These are phyloP conservation scores for Axis porcinus DNA, from an alignment of 2,113 vertebrate genomes.

Conservation along the genomic window DNA sequence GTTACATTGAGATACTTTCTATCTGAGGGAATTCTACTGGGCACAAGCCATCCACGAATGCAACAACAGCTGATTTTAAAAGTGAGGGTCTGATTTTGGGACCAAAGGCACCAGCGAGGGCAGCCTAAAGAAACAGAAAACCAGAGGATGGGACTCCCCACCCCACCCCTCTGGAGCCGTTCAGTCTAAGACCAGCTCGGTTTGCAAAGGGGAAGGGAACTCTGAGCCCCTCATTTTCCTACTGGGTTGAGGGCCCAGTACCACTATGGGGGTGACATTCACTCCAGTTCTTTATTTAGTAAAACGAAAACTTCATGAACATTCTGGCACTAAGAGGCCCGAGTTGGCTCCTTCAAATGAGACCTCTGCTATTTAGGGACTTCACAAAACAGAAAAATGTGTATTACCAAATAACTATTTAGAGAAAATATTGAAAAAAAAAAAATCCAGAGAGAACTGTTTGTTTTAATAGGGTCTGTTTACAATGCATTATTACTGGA, in stretches of 20 bases:
- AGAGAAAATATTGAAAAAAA: conserved; percentile 77
- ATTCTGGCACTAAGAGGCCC: conserved; percentile 70
- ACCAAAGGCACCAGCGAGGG: not conserved
- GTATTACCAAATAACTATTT: conserved; percentile 81
- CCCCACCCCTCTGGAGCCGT: not conserved
- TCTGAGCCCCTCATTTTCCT: conserved; percentile 39
- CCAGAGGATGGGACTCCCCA: not conserved
- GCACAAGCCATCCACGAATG: not conserved
- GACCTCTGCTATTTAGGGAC: conserved; percentile 78
- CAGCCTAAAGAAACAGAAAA: not conserved
- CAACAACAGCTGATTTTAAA: not conserved
- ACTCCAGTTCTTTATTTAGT: conserved; percentile 74
- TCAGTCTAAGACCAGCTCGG: conserved; percentile 19
- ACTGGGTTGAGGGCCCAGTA: conserved; percentile 46
- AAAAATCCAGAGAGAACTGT: conserved; percentile 74
- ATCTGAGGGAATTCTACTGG: not conserved
- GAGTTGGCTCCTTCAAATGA: conserved; percentile 56
- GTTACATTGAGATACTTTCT: not conserved
- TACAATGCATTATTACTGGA: conserved; percentile 79
- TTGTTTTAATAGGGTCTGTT: conserved; percentile 85
- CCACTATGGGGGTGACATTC: conserved; percentile 47
- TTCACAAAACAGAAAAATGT: conserved; percentile 80
- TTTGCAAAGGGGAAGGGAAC: not conserved
- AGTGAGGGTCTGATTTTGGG: not conserved
- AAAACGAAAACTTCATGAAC: conserved; percentile 62